Evolutionary conservation across 1,140 invertebrate species (phyloP).

Genomic region (Drosophila bocki): DNA sequence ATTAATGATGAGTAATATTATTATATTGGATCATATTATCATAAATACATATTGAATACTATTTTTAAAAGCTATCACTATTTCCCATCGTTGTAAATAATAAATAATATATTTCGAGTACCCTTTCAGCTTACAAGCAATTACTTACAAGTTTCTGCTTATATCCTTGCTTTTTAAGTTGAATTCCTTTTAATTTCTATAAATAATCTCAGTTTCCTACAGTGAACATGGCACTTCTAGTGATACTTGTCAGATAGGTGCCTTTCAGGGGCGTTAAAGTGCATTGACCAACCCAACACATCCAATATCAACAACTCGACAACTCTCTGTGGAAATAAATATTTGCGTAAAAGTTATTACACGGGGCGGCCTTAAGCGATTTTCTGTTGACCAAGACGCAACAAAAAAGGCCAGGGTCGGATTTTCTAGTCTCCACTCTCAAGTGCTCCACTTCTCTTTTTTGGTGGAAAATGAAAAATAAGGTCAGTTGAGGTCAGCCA

Average conservation of each 20-base stretch:
- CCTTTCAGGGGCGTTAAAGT: slow-evolving; percentile 39
- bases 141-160: too few species aligned
- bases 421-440: slow-evolving; percentile 7
- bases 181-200: not conserved
- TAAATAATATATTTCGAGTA: not conserved
- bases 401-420: slow-evolving; percentile 45
- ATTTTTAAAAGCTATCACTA: too few species aligned
- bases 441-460: not conserved
- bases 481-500: slow-evolving; percentile 41
- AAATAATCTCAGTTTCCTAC: not conserved
- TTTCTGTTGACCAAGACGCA: slow-evolving; percentile 33
- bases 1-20: not conserved
- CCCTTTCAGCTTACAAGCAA: too few species aligned
- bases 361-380: slow-evolving; percentile 27
- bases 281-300: slow-evolving; percentile 51
- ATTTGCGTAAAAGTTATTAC: slow-evolving; percentile 46
- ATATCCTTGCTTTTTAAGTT: not conserved
- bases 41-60: not conserved
- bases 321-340: slow-evolving; percentile 33
- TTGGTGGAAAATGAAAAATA: slow-evolving; percentile 12
- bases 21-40: not conserved
- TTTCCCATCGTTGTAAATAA: not conserved
- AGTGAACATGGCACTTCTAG: not conserved
- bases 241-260: slow-evolving; percentile 6
- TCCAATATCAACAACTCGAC: slow-evolving; percentile 27